These are phyloP conservation scores for Ochropacha duplaris DNA, from an alignment of 2,888 invertebrate species.

Conservation along the genomic window DNA sequence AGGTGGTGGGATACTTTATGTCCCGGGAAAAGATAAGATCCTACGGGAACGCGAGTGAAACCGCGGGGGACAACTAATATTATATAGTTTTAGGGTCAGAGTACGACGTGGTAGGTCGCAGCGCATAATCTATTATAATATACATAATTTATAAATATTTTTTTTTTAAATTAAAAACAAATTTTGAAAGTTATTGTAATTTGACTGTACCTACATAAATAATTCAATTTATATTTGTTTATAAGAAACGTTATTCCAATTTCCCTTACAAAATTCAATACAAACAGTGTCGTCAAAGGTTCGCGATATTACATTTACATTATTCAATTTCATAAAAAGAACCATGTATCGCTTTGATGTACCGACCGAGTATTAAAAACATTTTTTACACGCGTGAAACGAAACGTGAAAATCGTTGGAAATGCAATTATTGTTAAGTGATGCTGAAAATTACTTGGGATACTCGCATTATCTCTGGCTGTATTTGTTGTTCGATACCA, in stretches of 20 bases:
- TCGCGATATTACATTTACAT: background rate
- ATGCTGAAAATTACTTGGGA: background rate
- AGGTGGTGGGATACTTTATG: too few species aligned
- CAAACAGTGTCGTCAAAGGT: background rate
- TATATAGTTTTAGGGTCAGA: too few species aligned
- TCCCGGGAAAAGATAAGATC: too few species aligned
- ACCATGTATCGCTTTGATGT: background rate
- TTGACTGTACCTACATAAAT: background rate
- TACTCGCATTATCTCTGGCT: background rate
- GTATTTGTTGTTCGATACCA: background rate
- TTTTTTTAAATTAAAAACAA: too few species aligned
- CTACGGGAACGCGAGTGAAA: too few species aligned
- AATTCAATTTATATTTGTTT: background rate
- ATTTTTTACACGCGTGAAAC: background rate
- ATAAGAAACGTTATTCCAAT: background rate
- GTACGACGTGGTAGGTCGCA: too few species aligned
- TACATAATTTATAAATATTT: too few species aligned
- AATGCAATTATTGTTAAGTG: background rate
- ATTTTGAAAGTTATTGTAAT: too few species aligned
- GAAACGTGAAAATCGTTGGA: background rate
- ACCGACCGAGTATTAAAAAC: background rate
- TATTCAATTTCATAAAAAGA: slow-evolving; percentile 1
- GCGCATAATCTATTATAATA: too few species aligned
- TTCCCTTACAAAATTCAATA: background rate
- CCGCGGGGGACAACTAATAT: too few species aligned